Percentiles rank a stretch among this genome's conserved stretches.
Conservation (phyloP, 2,113 vertebrate species). For the Ptilonorhynchus violaceus region DNA sequence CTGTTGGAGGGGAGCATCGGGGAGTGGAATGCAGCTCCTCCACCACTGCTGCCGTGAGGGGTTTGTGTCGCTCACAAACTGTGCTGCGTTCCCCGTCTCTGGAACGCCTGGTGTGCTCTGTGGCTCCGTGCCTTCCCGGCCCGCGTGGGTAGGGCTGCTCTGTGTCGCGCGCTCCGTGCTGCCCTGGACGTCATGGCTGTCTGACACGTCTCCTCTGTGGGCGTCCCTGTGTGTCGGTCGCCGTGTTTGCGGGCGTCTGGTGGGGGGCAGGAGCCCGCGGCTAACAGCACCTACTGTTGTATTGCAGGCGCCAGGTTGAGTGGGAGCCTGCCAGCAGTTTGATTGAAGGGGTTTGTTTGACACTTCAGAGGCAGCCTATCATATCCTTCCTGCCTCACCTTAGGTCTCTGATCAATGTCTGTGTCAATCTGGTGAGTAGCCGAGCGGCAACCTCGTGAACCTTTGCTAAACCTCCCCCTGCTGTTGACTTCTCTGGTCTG, state of each 20-base stretch:
- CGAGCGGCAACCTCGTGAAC: conserved; percentile 49
- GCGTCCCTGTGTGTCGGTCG: conserved; percentile 57
- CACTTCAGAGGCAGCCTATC: conserved; percentile 98
- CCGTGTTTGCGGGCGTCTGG: conserved; percentile 52
- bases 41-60: neutral
- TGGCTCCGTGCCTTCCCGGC: conserved; percentile 46
- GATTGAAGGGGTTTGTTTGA: conserved; percentile 99
- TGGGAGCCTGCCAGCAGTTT: conserved; percentile 99
- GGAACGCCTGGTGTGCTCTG: neutral
- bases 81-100: conserved; percentile 6
- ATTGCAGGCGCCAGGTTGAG: conserved; percentile 97
- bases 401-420: conserved; percentile 98
- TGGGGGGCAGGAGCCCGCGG: conserved; percentile 41
- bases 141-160: neutral
- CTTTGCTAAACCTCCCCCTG: conserved; percentile 58
- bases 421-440: conserved; percentile 95
- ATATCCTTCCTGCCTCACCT: conserved; percentile 99
- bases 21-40: neutral
- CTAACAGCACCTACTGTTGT: conserved; percentile 78
- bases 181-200: neutral
- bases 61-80: neutral
- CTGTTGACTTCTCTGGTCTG: conserved; percentile 69
- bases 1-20: neutral
- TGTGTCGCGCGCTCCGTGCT: conserved; percentile 9
- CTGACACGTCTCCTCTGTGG: conserved; percentile 43